These are phyloP conservation scores for Centropus bengalensis DNA, from an alignment of 2,113 vertebrate genomes.

Conservation along the genomic window DNA sequence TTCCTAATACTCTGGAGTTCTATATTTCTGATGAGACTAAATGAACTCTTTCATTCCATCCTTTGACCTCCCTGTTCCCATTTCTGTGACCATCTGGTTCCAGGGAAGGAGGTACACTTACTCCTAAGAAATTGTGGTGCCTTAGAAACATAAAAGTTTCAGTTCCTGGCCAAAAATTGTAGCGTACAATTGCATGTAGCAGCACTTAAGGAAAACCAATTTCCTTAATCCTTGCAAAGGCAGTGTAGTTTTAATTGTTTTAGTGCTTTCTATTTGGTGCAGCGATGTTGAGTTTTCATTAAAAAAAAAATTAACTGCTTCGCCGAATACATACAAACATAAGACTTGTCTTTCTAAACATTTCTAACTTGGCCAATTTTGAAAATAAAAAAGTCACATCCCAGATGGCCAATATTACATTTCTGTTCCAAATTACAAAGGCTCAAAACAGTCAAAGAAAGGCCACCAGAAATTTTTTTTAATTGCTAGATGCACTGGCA, in stretches of 20 bases:
- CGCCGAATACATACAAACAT: not conserved
- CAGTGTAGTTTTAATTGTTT: not conserved
- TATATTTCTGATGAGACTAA: not conserved
- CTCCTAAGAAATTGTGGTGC: not conserved
- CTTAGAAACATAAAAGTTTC: not conserved
- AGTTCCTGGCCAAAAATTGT: not conserved
- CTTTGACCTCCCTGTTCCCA: not conserved
- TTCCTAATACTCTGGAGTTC: not conserved
- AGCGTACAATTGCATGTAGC: not conserved
- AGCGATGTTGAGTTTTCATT: not conserved
- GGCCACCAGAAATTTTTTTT: conserved; percentile 32
- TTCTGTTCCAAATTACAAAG: conserved; percentile 21
- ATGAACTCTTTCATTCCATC: not conserved
- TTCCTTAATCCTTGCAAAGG: not conserved
- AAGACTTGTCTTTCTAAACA: not conserved
- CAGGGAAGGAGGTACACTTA: not conserved
- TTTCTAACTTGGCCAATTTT: not conserved
- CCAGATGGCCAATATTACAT: conserved; percentile 3
- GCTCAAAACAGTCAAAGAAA: not conserved
- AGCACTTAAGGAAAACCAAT: not conserved
- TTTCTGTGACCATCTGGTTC: not conserved
- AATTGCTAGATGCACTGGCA: not conserved
- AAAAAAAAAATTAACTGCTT: not conserved
- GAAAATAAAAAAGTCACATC: conserved; percentile 26
- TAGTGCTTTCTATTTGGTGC: not conserved